These are phyloP conservation scores for Eretmocerus hayati DNA, from an alignment of 2,888 invertebrate species.

Conservation along the genomic window DNA sequence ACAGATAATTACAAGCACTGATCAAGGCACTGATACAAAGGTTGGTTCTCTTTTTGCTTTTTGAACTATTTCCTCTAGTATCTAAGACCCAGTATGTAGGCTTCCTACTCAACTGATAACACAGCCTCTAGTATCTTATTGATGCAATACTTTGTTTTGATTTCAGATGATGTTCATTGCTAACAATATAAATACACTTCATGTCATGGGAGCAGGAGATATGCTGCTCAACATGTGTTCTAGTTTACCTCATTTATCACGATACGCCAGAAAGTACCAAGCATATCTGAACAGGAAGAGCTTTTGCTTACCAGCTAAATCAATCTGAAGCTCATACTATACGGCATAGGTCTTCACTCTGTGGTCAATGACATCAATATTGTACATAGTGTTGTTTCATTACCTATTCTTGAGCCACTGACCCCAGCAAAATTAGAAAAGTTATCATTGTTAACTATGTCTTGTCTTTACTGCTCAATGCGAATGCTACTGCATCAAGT, in stretches of 20 bases:
- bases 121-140: too few species aligned
- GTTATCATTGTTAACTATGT: slow-evolving; percentile 73
- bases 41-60: too few species aligned
- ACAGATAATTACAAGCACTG: slow-evolving; percentile 40
- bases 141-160: not conserved
- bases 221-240: slow-evolving; percentile 76
- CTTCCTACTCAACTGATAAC: too few species aligned
- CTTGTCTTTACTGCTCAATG: slow-evolving; percentile 76
- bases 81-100: too few species aligned
- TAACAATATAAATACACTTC: slow-evolving; percentile 70
- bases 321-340: slow-evolving; percentile 68
- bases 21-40: slow-evolving; percentile 48
- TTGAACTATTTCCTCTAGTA: too few species aligned
- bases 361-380: slow-evolving; percentile 78
- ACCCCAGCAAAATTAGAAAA: slow-evolving; percentile 76
- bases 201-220: slow-evolving; percentile 75
- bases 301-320: slow-evolving; percentile 59
- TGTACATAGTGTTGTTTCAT: slow-evolving; percentile 72
- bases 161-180: slow-evolving; percentile 69
- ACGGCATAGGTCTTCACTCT: slow-evolving; percentile 68
- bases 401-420: slow-evolving; percentile 83
- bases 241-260: slow-evolving; percentile 62
- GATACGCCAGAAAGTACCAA: slow-evolving; percentile 57
- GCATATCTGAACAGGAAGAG: slow-evolving; percentile 61
- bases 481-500: slow-evolving; percentile 60